Conservation (phyloP, 1,140 invertebrate genomes). For the Hetaerina americana region DNA sequence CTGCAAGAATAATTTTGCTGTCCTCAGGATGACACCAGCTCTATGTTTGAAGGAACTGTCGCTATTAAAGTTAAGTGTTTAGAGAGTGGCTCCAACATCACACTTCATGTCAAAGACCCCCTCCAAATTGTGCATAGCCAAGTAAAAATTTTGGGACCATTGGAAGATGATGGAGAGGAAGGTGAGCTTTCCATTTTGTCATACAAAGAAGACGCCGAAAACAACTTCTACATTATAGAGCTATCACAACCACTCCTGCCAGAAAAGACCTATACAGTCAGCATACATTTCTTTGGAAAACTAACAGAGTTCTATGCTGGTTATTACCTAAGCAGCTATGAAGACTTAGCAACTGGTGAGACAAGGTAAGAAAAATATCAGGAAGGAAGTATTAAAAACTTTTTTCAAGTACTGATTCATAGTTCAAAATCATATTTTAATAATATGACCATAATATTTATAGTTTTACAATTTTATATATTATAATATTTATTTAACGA, state of each 20-base stretch:
- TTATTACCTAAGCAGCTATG: constrained; percentile 69
- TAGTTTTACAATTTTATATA: too few relatives aligned
- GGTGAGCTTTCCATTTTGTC: constrained; percentile 16
- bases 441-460: too few relatives aligned
- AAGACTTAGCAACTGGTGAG: constrained; percentile 40
- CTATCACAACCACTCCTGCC: constrained; percentile 33
- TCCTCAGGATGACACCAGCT: constrained; percentile 35
- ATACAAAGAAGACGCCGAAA: constrained; percentile 34
- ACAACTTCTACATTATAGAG: constrained; percentile 51
- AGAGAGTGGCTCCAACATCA: constrained; percentile 45
- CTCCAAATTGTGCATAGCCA: constrained; percentile 34
- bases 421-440: too few relatives aligned
- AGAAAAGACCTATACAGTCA: constrained; percentile 43
- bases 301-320: constrained; percentile 52
- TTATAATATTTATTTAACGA: too few relatives aligned
- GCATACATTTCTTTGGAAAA: constrained; percentile 49
- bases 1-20: too few relatives aligned
- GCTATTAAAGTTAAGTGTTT: constrained; percentile 40
- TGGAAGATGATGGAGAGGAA: constrained; percentile 19
- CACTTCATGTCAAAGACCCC: constrained; percentile 46
- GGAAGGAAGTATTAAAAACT: too few relatives aligned
- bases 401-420: too few relatives aligned
- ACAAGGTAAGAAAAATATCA: too few relatives aligned
- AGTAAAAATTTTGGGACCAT: constrained; percentile 25
- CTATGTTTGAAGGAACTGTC: constrained; percentile 43